phyloP scores from a whole-genome alignment of 2,888 invertebrate genomes.

The Leptinotarsa rubiginosa region DNA sequence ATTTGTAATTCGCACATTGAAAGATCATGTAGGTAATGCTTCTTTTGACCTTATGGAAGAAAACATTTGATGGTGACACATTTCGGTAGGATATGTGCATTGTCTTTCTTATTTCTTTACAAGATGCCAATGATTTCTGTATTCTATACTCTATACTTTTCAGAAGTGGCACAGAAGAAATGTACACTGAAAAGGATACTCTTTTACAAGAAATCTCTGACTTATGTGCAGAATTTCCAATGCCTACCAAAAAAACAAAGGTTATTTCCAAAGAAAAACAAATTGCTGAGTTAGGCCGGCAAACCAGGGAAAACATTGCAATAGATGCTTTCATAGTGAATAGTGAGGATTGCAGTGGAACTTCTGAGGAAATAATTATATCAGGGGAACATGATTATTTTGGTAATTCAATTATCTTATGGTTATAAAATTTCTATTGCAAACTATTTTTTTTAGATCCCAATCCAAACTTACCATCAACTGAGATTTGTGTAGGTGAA shows the following conservation, averaged over 20 bases:
- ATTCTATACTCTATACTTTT: neutral
- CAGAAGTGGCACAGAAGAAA: constrained; percentile 17
- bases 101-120: neutral
- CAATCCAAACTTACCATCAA: neutral
- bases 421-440: neutral
- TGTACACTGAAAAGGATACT: constrained; percentile 2
- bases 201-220: constrained; percentile 10
- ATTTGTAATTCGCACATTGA: neutral
- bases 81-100: constrained; percentile 6
- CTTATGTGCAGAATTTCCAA: neutral
- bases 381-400: constrained; percentile 9
- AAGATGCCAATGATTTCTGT: constrained; percentile 6
- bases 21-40: constrained; percentile 14
- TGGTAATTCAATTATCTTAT: constrained; percentile 14
- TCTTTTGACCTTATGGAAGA: neutral
- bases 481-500: neutral
- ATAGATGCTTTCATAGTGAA: constrained; percentile 1
- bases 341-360: neutral
- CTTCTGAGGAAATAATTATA: neutral
- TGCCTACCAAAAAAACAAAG: neutral
- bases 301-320: constrained; percentile 7
- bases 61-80: constrained; percentile 8
- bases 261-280: neutral
- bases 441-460: constrained; percentile 3
- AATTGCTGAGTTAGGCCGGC: constrained; percentile 15